Evolutionary conservation across 2,888 invertebrate species (phyloP), one percentile per base, ranked within the genome.

Genomic region (Diogma glabrata): DNA sequence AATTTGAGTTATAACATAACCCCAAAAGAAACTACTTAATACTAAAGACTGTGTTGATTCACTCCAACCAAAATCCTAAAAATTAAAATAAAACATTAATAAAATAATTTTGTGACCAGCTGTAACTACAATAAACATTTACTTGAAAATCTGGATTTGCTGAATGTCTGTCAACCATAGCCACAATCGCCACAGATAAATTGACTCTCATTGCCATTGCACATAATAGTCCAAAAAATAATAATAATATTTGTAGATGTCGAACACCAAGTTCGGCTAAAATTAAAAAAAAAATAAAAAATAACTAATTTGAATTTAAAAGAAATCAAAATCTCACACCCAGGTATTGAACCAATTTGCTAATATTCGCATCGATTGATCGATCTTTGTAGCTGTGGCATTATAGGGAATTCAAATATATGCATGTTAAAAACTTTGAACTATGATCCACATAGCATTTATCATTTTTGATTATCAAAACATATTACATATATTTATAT

Each of bases 101-200:
- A 20, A 20, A 6, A 23, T 17, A 14, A 14, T 14, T 19, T 17
- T 19, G 3, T 28, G 10, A 28, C n/a, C 10, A 1, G n/a, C 3
- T 3, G n/a, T 1, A n/a, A n/a, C n/a, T 10, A 28, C 2, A 4
- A 28, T 2, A 47, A 17, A 20, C 14, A 60, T 67, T 65, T 63
- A 78, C 77, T 22, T 68, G 63, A 54, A 73, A 72, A 56, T 72
- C 62, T 1, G 72, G 70, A 62, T 74, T 71, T 3, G 67, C 69
- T 4, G 69, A 65, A 1, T 64, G 63, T 0, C 66, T 61, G 58
- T 81, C 75, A 1, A 81, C 80, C 84, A 87, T 87, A 12, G 84
- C 84, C 1, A 86, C 78, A 22, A 87, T 75, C 0, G 81, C 82
- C 2, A 86, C 81, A 0, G 81, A 82, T 57, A 82, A 73, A 61